Base-by-base conservation (phyloP, 1,140 invertebrate species). In the Trinorchestia longiramus region DNA sequence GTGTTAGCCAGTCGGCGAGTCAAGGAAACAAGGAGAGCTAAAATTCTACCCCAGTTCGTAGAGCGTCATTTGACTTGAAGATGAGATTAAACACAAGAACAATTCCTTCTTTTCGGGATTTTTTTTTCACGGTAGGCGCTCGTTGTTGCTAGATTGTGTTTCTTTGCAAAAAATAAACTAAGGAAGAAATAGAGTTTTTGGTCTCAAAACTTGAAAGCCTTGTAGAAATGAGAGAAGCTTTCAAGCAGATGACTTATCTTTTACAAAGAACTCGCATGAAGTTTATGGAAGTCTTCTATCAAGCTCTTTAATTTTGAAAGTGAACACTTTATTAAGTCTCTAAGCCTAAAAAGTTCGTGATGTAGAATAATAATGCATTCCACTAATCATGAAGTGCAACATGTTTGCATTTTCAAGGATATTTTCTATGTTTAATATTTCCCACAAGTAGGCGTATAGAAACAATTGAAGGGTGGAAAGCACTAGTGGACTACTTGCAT, bases 21-120 rank as follows among this genome's bases (percentile, higher is more conserved):
- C 28, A 77, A 77, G 28, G 36, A 77, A 77, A 77, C 15, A 77
- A 36, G 62, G 11, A 77, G 36, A 15, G 62, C 28, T 77, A 77
- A 77, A 77, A 19, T 53, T 53, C 19, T 19, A 11, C 15, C 62
- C 28, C 15, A 36, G 62, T 77, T 77, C 36, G 11, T 36, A 11
- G 62, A 77, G 62, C 62, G 62, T 77, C 62, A 77, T 77, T 77
- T 77, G 62, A 77, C 62, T 77, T 77, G 62, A 77, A 77, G 62
- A 77, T 77, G 62, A 77, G 62, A 77, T 77, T 77, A 77, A 77
- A 36, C 28, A 77, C 62, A 28, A 77, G 15, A 11, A 36, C 62
- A 77, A 77, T 77, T 77, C 62, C 28, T 77, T 77, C 15, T 77
- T 77, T 36, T 77, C 62, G 8, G 15, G 62, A 53, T 53, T 53